Percentiles rank a stretch among this genome's conserved stretches.
Conservation (phyloP, 1,140 invertebrate genomes). For the Euborellia annulipes region DNA sequence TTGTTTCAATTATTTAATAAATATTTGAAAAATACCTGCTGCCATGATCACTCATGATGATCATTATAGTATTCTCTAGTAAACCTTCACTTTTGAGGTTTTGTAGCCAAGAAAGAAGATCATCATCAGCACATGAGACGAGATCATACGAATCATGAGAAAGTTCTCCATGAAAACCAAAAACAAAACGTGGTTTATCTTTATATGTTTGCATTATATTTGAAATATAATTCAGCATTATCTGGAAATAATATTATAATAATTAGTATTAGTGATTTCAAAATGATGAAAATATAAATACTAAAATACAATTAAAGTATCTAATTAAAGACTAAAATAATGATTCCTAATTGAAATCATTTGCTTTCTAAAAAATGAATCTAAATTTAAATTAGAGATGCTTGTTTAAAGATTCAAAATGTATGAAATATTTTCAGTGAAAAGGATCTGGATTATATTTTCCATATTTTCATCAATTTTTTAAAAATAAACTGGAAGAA, state of each 20-base stretch:
- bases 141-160: slow-evolving; percentile 74
- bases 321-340: too few relatives aligned
- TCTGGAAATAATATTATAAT: slow-evolving; percentile 24
- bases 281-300: too few relatives aligned
- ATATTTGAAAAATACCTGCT: slow-evolving; percentile 41
- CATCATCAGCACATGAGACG: slow-evolving; percentile 57
- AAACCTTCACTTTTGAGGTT: slow-evolving; percentile 37
- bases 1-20: neutral
- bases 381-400: too few relatives aligned
- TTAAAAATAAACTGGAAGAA: neutral
- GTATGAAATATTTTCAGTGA: neutral
- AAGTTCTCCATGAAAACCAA: slow-evolving; percentile 78
- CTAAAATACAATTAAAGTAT: too few relatives aligned
- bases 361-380: too few relatives aligned
- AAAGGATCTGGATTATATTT: neutral
- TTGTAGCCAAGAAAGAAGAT: slow-evolving; percentile 46
- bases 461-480: neutral
- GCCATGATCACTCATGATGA: slow-evolving; percentile 81
- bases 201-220: slow-evolving; percentile 43
- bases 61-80: slow-evolving; percentile 61
- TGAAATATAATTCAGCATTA: slow-evolving; percentile 47
- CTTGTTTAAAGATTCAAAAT: too few relatives aligned
- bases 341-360: too few relatives aligned
- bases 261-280: slow-evolving; percentile 4
- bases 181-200: slow-evolving; percentile 59